These are phyloP conservation scores for Schizopygopsis malacanthus DNA, from an alignment of 2,797 vertebrate genomes.

Conservation along the genomic window DNA sequence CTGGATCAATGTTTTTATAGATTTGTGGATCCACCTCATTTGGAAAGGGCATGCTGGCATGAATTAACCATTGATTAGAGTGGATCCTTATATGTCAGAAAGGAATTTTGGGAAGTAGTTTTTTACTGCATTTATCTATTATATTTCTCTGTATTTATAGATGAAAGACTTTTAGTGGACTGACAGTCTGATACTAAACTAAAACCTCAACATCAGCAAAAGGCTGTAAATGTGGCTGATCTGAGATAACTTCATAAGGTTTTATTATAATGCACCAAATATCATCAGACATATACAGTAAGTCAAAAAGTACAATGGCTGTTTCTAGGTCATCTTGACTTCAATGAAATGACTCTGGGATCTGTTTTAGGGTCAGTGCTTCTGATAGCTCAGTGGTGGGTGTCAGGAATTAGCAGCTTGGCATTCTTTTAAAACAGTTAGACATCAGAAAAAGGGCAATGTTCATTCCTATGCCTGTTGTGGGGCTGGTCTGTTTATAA, in stretches of 20 bases:
- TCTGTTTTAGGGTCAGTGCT: slow-evolving; percentile 9
- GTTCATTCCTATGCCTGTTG: neutral
- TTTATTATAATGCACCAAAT: slow-evolving; percentile 21
- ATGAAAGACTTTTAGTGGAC: neutral
- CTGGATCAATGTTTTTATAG: neutral
- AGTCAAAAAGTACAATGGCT: neutral
- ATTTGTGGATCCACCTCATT: slow-evolving; percentile 11
- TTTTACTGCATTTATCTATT: neutral
- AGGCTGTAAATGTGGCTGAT: neutral
- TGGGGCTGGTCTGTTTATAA: neutral
- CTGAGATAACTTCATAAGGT: neutral
- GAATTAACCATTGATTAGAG: neutral
- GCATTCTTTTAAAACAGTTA: slow-evolving; percentile 18
- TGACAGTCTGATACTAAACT: neutral
- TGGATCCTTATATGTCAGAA: neutral
- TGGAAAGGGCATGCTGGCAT: neutral
- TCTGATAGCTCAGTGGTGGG: slow-evolving; percentile 6
- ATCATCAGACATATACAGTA: neutral
- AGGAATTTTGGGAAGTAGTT: neutral
- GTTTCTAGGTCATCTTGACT: neutral
- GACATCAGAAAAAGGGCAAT: neutral
- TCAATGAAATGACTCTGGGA: neutral
- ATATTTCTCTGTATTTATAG: neutral
- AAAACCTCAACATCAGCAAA: neutral
- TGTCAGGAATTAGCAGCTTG: neutral